Evolutionary conservation across 2,113 vertebrate species (phyloP).

Genomic region (Lanius ludovicianus): DNA sequence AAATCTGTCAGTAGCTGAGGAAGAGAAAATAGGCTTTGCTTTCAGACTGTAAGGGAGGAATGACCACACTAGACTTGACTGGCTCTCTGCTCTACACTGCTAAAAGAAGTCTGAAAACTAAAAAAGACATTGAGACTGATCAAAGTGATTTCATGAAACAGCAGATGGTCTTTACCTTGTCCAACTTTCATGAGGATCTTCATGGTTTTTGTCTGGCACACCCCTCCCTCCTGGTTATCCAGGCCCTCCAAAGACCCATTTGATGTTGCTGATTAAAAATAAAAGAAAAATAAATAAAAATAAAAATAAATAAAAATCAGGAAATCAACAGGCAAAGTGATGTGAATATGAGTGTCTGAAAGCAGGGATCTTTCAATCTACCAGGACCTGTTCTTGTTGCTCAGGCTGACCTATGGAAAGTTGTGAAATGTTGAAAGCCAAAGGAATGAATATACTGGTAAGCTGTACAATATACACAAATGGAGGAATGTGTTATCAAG

Average conservation of each 20-base stretch:
- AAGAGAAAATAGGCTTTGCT: constrained; percentile 58
- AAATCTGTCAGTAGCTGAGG: constrained; percentile 49
- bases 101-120: constrained; percentile 46
- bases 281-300: constrained; percentile 75
- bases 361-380: constrained; percentile 56
- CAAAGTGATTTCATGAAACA: constrained; percentile 62
- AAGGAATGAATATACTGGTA: constrained; percentile 60
- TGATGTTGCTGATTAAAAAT: constrained; percentile 91
- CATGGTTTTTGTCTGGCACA: constrained; percentile 98
- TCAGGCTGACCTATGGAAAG: constrained; percentile 50
- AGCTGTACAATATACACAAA: constrained; percentile 37
- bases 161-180: constrained; percentile 88
- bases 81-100: neutral
- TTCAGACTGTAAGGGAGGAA: constrained; percentile 36
- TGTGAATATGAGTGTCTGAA: constrained; percentile 76
- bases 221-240: constrained; percentile 98
- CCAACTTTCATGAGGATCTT: constrained; percentile 99
- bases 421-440: constrained; percentile 70
- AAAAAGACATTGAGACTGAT: constrained; percentile 41
- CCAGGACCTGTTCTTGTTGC: constrained; percentile 57
- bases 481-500: constrained; percentile 32
- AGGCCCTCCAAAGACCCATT: constrained; percentile 98
- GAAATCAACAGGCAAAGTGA: constrained; percentile 77
- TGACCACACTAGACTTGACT: neutral
- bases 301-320: constrained; percentile 72